Evolutionary conservation across 2,888 invertebrate species (phyloP).

Genomic region (Scaptomyza caliginosa): DNA sequence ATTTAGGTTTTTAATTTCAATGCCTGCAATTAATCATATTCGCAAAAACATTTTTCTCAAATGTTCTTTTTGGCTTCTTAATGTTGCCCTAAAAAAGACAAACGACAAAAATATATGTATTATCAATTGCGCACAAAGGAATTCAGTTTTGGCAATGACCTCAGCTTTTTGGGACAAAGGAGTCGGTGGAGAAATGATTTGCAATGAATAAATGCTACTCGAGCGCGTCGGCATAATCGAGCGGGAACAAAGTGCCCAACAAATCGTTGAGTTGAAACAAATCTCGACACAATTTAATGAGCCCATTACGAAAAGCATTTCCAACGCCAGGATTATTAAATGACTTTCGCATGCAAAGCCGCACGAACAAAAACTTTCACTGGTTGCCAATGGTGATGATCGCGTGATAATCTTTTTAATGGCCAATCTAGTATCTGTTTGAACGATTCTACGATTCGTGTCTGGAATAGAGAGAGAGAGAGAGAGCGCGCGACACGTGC

Average conservation of each 20-base stretch:
- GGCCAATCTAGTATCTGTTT: too few species aligned
- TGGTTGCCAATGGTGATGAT: slow-evolving; percentile 3
- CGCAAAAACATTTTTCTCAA: slow-evolving; percentile 12
- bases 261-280: slow-evolving; percentile 57
- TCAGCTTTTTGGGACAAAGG: slow-evolving; percentile 14
- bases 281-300: slow-evolving; percentile 67
- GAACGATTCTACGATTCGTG: not conserved
- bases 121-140: slow-evolving; percentile 67
- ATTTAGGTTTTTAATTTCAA: slow-evolving; percentile 55
- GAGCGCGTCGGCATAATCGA: slow-evolving; percentile 47
- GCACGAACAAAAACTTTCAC: slow-evolving; percentile 24
- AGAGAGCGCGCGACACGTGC: not conserved
- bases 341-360: slow-evolving; percentile 26
- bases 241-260: slow-evolving; percentile 48
- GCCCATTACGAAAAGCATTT: slow-evolving; percentile 42
- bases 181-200: slow-evolving; percentile 50
- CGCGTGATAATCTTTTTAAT: too few species aligned
- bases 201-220: slow-evolving; percentile 47
- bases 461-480: too few species aligned
- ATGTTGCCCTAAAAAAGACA: not conserved
- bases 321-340: slow-evolving; percentile 30
- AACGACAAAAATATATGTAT: slow-evolving; percentile 43
- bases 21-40: slow-evolving; percentile 55
- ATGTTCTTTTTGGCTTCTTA: not conserved
- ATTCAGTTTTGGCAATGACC: slow-evolving; percentile 15